Evolutionary conservation across 1,140 invertebrate species (phyloP), one percentile per base, ranked within the genome.

Genomic region (Drosophila bipectinata): DNA sequence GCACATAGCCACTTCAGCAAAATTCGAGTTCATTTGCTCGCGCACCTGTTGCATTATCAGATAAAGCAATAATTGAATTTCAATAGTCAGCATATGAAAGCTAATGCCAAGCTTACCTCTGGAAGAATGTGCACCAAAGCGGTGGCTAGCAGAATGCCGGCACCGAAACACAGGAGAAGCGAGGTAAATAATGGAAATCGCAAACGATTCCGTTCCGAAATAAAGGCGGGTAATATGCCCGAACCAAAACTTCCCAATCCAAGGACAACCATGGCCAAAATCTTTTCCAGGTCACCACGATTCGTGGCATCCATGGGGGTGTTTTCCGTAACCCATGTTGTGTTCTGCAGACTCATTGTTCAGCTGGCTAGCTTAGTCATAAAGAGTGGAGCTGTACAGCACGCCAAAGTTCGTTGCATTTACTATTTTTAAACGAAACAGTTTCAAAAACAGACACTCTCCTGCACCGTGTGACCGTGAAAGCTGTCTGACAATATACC

Each of bases 51-150:
- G 41, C 41, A 24, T 26, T 39, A 18, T 55, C 18, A 32, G 44
- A 30, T 24, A 45, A 28, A n/a, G 39, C 49, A 14, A 47, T 57
- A 24, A 49, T 37, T 26, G 28, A 21, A 41, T 52, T 41, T 7
- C 32, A 55, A 14, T 12, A 14, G 34, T 37, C 32, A 28, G 21
- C 21, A 14, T 0, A 28, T 21, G 3, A 47, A 48, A 15, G 3
- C 8, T 1, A 7, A 15, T 41, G 1, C 15, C 14, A 28, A 49
- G 2, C 93, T 92, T 8, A 96, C 94, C 92, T 98, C 97, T 14
- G 97, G 96, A 39, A 98, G 92, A 92, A 98, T 96, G 91, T 98
- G 97, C 3, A 97, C 92, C 37, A 97, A 91, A 18, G 96, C 95
- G 1, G 97, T 98, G 0, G 96, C 96, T 14, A 98, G 90, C 28